These are phyloP conservation scores for Otus scops DNA, from an alignment of 2,797 vertebrate genomes.

Conservation along the genomic window DNA sequence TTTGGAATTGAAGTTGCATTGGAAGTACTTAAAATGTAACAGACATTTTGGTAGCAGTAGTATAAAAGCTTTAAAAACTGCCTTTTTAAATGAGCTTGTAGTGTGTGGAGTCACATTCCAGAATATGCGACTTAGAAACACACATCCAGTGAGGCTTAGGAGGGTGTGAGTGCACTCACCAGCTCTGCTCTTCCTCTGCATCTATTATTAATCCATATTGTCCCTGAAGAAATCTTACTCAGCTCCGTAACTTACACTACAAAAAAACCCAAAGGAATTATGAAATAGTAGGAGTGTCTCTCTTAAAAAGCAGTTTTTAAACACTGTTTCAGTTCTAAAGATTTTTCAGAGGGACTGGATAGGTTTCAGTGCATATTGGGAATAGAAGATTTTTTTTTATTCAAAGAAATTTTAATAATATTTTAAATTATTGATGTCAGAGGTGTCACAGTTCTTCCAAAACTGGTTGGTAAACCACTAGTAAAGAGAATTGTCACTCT, in stretches of 20 bases:
- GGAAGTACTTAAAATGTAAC: not conserved
- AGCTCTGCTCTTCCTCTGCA: conserved; percentile 8
- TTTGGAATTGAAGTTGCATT: not conserved
- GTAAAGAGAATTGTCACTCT: not conserved
- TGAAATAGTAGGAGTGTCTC: not conserved
- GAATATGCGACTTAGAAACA: conserved; percentile 12
- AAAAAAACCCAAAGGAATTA: not conserved
- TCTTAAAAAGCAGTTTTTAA: conserved; percentile 11
- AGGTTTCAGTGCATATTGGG: not conserved
- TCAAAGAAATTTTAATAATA: not conserved
- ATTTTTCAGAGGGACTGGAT: not conserved
- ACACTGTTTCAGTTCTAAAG: not conserved
- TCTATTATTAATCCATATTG: conserved; percentile 39
- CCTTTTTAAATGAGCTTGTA: not conserved
- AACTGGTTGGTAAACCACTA: not conserved
- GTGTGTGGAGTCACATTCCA: not conserved
- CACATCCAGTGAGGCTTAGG: not conserved
- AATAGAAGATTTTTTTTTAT: not conserved
- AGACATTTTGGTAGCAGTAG: not conserved
- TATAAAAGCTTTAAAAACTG: not conserved
- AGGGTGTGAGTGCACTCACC: not conserved
- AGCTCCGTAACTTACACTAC: not conserved
- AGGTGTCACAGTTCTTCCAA: not conserved
- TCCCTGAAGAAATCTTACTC: conserved; percentile 36
- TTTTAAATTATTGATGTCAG: not conserved